These are phyloP conservation scores for Euphonia xanthogaster DNA, from an alignment of 2,797 vertebrate genomes.

Conservation along the genomic window DNA sequence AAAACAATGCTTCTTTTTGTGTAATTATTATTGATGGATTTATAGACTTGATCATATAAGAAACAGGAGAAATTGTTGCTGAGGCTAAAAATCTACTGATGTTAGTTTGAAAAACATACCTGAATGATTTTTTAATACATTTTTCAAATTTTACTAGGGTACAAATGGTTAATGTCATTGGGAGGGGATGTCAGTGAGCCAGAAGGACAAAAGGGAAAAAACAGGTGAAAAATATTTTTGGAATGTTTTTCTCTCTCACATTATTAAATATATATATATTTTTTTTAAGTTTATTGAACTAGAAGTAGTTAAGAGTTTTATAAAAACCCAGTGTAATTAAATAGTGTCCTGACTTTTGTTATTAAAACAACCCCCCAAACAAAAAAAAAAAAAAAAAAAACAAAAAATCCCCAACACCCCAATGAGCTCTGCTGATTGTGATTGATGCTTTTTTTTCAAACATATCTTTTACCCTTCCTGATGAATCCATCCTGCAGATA, in stretches of 20 bases:
- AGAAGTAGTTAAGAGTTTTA: not conserved
- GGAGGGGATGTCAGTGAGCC: conserved; percentile 58
- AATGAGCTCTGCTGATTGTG: not conserved
- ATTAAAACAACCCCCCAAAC: accelerated
- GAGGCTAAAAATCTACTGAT: not conserved
- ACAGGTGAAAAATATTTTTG: conserved; percentile 49
- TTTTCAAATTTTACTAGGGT: conserved; percentile 63
- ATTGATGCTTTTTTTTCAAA: not conserved
- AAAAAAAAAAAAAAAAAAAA: not conserved
- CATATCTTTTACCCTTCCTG: not conserved
- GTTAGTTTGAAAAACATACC: not conserved
- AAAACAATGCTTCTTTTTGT: not conserved
- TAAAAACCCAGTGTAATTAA: not conserved
- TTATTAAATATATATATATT: not conserved
- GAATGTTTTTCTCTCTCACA: conserved; percentile 36
- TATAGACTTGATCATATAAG: not conserved
- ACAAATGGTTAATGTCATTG: conserved; percentile 61
- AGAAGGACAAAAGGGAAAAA: conserved; percentile 53
- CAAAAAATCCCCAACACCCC: accelerated
- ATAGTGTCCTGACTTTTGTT: not conserved
- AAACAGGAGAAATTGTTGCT: not conserved
- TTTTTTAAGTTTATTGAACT: not conserved
- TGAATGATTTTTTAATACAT: conserved; percentile 39
- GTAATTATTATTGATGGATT: not conserved
- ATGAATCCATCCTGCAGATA: not conserved